A percentile compares a stretch with the other conserved stretches of the same genome.
phyloP scores from a whole-genome alignment of 2,113 vertebrate species.

The Clupea harengus region DNA sequence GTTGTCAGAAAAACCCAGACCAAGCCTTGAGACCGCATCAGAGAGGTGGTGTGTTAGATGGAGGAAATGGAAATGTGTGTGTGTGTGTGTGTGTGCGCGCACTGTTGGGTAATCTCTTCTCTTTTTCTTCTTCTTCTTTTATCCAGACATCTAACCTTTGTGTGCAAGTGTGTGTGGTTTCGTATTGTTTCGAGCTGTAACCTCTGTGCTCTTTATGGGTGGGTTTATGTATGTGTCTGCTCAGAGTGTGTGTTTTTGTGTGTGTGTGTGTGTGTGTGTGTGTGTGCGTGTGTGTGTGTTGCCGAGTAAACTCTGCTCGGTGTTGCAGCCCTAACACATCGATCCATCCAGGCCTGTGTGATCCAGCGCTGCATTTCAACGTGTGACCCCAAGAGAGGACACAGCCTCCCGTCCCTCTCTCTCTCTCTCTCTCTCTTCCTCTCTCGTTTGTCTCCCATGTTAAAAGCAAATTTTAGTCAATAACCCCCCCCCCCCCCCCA shows the following conservation, averaged over 20 bases:
- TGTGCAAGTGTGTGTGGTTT: background rate
- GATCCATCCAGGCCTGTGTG: background rate
- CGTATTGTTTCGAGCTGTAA: background rate
- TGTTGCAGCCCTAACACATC: background rate
- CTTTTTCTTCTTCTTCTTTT: background rate
- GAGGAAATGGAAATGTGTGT: too few relatives aligned
- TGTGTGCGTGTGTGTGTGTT: background rate
- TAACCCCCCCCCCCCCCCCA: background rate
- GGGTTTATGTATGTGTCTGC: background rate
- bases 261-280: background rate
- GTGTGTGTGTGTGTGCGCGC: too few relatives aligned
- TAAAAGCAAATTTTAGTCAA: background rate
- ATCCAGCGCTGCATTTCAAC: background rate
- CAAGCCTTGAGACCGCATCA: too few relatives aligned
- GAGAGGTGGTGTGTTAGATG: too few relatives aligned
- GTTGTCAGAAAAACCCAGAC: too few relatives aligned
- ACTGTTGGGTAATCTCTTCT: background rate
- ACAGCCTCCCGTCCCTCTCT: background rate
- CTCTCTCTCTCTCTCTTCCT: background rate
- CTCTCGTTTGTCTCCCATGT: background rate
- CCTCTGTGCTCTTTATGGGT: background rate
- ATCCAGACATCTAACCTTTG: background rate
- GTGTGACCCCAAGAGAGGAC: background rate
- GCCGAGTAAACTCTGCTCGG: background rate
- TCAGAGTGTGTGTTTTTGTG: background rate